Base-by-base conservation (phyloP, 1,140 invertebrate genomes). In the Ridgeia piscesae region DNA sequence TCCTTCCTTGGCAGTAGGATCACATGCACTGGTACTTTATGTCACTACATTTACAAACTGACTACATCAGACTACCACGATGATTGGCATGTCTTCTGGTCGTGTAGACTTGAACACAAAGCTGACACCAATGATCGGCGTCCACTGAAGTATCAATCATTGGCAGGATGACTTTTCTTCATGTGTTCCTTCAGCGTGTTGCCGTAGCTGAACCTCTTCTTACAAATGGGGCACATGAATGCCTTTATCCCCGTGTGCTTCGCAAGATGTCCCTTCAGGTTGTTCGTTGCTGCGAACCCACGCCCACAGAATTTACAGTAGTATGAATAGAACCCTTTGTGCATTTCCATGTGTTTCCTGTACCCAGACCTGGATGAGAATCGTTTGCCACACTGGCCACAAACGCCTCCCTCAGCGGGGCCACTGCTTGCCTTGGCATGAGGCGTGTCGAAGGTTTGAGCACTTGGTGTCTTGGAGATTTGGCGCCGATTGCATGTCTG, bases 21-120 rank as follows among this genome's bases (percentile, higher is more conserved):
- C 8, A 21, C 97, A 97, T 95, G 98, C 97, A 89, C 95, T 98
- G 98, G 94, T 98, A 98, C 94, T 97, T 97, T 94, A 97, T 96
- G 4, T 97, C 97, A 48, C 97, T 96, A 0, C 97, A 97, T 14
- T 97, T 97, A 95, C 98, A 98, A 91, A 96, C 95, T 94, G 97
- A 97, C 1, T 96, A 95, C 94, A 97, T 97, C 93, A 97, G 95
- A 95, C 97, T 96, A 96, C 97, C 97, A 88, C 95, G 4, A 42
- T 42, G 4, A 42, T 42, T 42, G 42, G 42, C 42, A 42, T 42
- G 4, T 42, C 42, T 6, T 42, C 42, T 42, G 42, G 42, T 42
- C 4, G 42, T 42, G 4, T 77, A 77, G 0, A 77, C 58, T 31
- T 31, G 58, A 77, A 77, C 58, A 77, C 58, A 21, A 77, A 77